phyloP scores from a whole-genome alignment of 35 echinoderm and acorn worm genomes.

The Diadema setosum region DNA sequence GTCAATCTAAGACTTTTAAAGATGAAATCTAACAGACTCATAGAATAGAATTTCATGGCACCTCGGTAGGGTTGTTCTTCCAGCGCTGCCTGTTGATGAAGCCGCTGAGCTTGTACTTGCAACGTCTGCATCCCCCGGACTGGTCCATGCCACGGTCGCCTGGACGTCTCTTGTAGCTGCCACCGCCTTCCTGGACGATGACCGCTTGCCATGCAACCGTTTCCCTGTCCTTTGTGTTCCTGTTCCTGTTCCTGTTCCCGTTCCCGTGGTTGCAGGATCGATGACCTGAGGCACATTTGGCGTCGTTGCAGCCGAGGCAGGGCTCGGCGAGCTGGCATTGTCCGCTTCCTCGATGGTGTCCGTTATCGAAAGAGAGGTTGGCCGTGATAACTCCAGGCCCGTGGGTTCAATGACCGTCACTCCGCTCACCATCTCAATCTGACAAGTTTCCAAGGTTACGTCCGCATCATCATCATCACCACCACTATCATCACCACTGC shows the following conservation, averaged over 20 bases:
- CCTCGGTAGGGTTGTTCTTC: conserved; percentile 17
- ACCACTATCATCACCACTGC: background rate
- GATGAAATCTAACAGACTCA: background rate
- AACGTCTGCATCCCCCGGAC: conserved; percentile 17
- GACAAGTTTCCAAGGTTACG: background rate
- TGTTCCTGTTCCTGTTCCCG: background rate
- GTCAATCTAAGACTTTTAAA: background rate
- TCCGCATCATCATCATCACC: background rate
- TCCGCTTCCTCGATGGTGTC: background rate
- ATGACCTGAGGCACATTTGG: background rate
- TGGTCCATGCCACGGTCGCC: conserved; percentile 72
- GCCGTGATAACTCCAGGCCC: background rate
- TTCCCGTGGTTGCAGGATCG: background rate
- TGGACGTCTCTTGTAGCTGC: conserved; percentile 51
- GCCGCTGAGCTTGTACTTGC: conserved; percentile 24
- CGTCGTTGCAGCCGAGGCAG: background rate
- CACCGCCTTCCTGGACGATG: conserved; percentile 47
- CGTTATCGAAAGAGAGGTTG: background rate
- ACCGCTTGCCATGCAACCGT: background rate
- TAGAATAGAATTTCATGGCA: background rate
- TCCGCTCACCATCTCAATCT: background rate
- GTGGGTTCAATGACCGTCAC: background rate
- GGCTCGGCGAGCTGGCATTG: background rate
- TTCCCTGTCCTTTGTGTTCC: background rate
- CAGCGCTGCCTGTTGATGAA: background rate